A percentile compares a stretch with the other conserved stretches of the same genome.
phyloP scores from a whole-genome alignment of 1,140 invertebrate genomes.

The Trachymyrmex septentrionalis region DNA sequence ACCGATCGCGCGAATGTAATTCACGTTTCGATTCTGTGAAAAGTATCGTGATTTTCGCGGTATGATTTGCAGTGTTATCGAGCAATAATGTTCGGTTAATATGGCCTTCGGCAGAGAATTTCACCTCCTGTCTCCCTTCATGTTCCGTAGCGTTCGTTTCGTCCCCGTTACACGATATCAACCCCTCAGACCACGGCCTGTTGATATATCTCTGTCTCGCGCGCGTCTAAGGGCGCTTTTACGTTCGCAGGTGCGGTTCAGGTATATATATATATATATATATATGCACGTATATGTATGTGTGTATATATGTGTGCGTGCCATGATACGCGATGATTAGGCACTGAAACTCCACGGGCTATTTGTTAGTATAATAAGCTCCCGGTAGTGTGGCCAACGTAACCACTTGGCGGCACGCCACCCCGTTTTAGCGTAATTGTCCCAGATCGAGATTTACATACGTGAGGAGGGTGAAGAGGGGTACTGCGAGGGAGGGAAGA shows the following conservation, averaged over 20 bases:
- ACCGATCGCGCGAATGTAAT: slow-evolving; percentile 12
- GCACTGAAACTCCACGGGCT: slow-evolving; percentile 83
- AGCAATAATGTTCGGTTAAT: slow-evolving; percentile 41
- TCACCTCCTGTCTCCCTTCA: slow-evolving; percentile 35
- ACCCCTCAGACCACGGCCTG: slow-evolving; percentile 29
- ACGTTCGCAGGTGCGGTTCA: slow-evolving; percentile 52
- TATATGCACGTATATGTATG: not conserved
- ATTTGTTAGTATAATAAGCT: slow-evolving; percentile 87
- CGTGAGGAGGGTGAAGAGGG: slow-evolving; percentile 61
- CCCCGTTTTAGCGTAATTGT: slow-evolving; percentile 86
- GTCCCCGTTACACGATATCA: slow-evolving; percentile 42
- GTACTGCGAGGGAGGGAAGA: not conserved
- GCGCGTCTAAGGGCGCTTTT: slow-evolving; percentile 66
- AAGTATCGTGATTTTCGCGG: slow-evolving; percentile 51
- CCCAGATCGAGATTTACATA: slow-evolving; percentile 86
- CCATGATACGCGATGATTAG: slow-evolving; percentile 87
- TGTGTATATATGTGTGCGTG: slow-evolving; percentile 71
- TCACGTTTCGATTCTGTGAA: slow-evolving; percentile 28
- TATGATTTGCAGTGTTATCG: slow-evolving; percentile 45
- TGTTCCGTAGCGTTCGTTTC: slow-evolving; percentile 38
- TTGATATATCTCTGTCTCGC: slow-evolving; percentile 59
- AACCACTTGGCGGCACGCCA: slow-evolving; percentile 86
- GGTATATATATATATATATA: not conserved
- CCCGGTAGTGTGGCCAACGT: slow-evolving; percentile 84
- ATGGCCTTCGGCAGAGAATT: slow-evolving; percentile 28